Evolutionary conservation across 92 coral and sea anemone species (phyloP).

Genomic region (Zoanthus sociatus): DNA sequence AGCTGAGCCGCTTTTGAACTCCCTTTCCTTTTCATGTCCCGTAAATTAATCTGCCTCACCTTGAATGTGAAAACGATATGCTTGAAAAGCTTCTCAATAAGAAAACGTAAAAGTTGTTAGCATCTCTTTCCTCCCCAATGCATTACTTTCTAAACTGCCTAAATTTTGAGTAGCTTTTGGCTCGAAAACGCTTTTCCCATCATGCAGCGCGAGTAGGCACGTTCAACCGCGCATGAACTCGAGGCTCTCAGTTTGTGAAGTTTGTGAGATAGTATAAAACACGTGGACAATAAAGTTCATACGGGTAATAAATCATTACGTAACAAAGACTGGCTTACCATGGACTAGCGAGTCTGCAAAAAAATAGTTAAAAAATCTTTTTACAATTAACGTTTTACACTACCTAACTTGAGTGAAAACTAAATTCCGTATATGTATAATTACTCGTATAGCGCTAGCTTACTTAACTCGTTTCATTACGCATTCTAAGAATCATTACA

Average conservation of each 20-base stretch:
- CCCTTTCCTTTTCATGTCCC: constrained; percentile 20
- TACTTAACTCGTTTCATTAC: not conserved
- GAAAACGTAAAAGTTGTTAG: not conserved
- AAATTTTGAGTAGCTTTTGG: constrained; percentile 23
- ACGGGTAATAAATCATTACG: not conserved
- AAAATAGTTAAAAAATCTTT: not conserved
- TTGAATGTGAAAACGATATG: constrained; percentile 6
- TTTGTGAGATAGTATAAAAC: not conserved
- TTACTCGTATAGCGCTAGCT: not conserved
- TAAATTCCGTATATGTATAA: not conserved
- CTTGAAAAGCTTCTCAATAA: not conserved
- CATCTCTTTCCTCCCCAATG: not conserved
- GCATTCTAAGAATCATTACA: not conserved
- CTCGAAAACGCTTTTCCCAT: constrained; percentile 34
- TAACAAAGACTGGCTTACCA: too few species aligned
- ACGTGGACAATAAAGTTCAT: constrained; percentile 22
- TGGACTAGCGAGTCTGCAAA: not conserved
- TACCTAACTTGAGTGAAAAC: constrained; percentile 29
- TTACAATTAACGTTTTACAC: not conserved
- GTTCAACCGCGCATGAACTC: constrained; percentile 28
- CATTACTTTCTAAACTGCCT: not conserved
- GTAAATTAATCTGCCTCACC: constrained; percentile 38
- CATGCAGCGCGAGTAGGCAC: not conserved
- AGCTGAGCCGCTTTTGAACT: constrained; percentile 19
- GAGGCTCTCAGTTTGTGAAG: not conserved